Evolutionary conservation across 92 coral and sea anemone species (phyloP).

Genomic region (Palythoa grandis): DNA sequence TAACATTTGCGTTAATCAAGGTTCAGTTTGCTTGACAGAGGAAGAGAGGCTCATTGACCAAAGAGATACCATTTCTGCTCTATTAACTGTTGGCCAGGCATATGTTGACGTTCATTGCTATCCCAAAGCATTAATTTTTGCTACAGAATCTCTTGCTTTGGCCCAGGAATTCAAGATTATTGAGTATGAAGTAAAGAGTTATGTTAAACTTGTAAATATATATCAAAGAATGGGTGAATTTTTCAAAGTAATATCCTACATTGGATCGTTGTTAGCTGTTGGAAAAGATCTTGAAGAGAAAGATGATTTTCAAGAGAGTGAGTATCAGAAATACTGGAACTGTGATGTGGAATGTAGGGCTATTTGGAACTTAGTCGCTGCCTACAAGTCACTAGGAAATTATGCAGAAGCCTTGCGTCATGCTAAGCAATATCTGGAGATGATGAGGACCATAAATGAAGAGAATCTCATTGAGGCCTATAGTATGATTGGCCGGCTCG

Average conservation of each 20-base stretch:
- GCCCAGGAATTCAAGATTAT: constrained; percentile 65
- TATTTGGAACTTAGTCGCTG: constrained; percentile 78
- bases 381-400: constrained; percentile 80
- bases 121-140: constrained; percentile 56
- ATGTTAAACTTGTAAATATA: constrained; percentile 75
- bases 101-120: constrained; percentile 57
- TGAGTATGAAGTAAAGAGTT: constrained; percentile 78
- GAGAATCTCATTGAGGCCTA: constrained; percentile 67
- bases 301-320: constrained; percentile 1
- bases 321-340: constrained; percentile 64
- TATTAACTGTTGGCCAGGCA: constrained; percentile 62
- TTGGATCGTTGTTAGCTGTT: constrained; percentile 76
- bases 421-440: constrained; percentile 72
- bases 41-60: background rate
- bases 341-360: constrained; percentile 74
- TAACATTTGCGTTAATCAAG: background rate
- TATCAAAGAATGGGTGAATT: constrained; percentile 75
- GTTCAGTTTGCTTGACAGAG: background rate
- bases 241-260: constrained; percentile 75
- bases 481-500: constrained; percentile 72
- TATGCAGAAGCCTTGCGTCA: constrained; percentile 64
- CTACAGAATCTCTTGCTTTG: constrained; percentile 60
- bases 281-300: constrained; percentile 72
- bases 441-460: constrained; percentile 62
- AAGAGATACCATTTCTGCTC: constrained; percentile 62